Percentiles rank a stretch among this genome's conserved stretches.
phyloP scores from a whole-genome alignment of 2,797 vertebrate species.

The Remorina albescens region DNA sequence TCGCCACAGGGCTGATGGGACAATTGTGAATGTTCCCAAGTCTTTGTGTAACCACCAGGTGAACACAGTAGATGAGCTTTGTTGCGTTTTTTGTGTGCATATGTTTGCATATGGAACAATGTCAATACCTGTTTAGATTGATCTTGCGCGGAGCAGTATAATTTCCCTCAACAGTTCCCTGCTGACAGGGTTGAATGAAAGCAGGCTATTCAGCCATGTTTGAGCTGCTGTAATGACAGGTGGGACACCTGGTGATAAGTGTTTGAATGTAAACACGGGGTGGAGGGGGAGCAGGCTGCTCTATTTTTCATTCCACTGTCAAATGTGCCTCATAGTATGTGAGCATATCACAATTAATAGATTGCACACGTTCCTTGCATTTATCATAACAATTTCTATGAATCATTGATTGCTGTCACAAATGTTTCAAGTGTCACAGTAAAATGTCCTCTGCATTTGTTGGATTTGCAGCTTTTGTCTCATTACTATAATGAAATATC shows the following conservation, averaged over 20 bases:
- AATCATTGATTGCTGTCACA: too few relatives aligned
- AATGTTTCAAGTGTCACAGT: too few relatives aligned
- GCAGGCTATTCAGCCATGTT: slow-evolving; percentile 13
- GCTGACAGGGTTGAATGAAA: slow-evolving; percentile 26
- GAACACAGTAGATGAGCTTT: slow-evolving; percentile 12
- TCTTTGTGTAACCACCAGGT: slow-evolving; percentile 38
- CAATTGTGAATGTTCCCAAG: background rate
- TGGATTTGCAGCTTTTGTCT: background rate
- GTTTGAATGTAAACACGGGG: slow-evolving; percentile 3
- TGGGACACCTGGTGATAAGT: background rate
- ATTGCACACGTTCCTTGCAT: too few relatives aligned
- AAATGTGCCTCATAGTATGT: background rate
- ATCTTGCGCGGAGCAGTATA: slow-evolving; percentile 27
- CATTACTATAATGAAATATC: background rate
- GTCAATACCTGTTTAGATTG: slow-evolving; percentile 41
- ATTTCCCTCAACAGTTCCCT: slow-evolving; percentile 12
- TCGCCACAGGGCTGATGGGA: slow-evolving; percentile 11
- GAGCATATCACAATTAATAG: background rate
- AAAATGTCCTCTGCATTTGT: too few relatives aligned
- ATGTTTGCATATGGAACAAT: slow-evolving; percentile 39
- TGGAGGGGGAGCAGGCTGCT: too few relatives aligned
- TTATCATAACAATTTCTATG: too few relatives aligned
- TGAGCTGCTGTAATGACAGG: slow-evolving; percentile 35
- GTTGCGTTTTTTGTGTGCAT: background rate
- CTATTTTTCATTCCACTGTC: background rate